These are phyloP conservation scores for Boloria selene DNA, from an alignment of 2,888 invertebrate species.

Conservation along the genomic window DNA sequence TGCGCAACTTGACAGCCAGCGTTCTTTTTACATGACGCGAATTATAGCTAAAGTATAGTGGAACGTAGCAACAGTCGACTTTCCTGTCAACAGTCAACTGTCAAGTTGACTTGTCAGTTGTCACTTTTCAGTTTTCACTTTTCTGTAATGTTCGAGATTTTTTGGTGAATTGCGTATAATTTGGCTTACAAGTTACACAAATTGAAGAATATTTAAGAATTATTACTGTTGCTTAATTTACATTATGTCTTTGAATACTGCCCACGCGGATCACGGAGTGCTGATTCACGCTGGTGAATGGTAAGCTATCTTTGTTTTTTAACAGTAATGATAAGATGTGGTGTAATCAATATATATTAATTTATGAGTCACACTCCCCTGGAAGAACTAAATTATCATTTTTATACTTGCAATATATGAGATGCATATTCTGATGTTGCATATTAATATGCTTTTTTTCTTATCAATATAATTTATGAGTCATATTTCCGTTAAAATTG, in stretches of 20 bases:
- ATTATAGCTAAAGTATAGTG: no score
- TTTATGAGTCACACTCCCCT: constrained; percentile 21
- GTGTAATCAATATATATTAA: constrained; percentile 28
- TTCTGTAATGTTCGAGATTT: constrained; percentile 19
- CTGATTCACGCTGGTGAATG: constrained; percentile 97
- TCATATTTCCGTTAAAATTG: no score
- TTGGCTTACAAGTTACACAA: constrained; percentile 17
- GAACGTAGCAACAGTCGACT: no score
- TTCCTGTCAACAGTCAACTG: background rate
- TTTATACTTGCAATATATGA: no score
- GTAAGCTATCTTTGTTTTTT: constrained; percentile 84
- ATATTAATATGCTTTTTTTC: no score
- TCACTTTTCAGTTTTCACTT: background rate
- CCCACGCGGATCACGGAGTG: constrained; percentile 97
- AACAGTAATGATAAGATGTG: constrained; percentile 36
- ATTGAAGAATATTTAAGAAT: background rate
- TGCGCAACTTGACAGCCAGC: no score
- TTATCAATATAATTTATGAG: no score
- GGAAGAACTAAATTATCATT: no score
- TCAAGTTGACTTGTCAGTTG: background rate
- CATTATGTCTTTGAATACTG: constrained; percentile 96
- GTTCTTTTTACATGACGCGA: no score
- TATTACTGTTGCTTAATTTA: constrained; percentile 1
- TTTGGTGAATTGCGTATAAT: constrained; percentile 17
- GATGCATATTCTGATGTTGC: no score